phyloP scores from a whole-genome alignment of 2,797 vertebrate genomes.

The Esox masquinongy region DNA sequence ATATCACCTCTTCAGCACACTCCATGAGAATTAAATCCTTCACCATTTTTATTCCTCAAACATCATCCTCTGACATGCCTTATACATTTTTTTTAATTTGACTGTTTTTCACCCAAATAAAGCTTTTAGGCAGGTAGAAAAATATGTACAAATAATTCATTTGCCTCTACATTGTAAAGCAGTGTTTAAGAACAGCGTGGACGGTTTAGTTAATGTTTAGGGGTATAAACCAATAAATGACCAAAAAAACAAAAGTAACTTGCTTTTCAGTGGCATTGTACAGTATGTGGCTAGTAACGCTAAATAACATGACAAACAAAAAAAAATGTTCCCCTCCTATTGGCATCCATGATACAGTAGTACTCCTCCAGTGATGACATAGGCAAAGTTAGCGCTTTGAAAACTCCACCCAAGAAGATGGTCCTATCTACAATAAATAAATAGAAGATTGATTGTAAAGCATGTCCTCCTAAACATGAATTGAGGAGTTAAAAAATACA shows the following conservation, averaged over 20 bases:
- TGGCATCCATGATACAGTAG: conserved; percentile 22
- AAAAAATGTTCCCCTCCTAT: conserved; percentile 29
- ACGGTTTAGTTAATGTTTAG: background rate
- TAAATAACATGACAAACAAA: background rate
- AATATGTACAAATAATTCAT: conserved; percentile 61
- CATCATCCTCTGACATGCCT: conserved; percentile 11
- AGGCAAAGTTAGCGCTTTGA: background rate
- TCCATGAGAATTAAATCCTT: conserved; percentile 24
- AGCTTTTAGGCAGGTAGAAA: conserved; percentile 37
- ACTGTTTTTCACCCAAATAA: conserved; percentile 49
- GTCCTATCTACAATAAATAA: conserved; percentile 72
- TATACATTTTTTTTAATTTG: conserved; percentile 32
- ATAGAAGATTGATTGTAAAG: conserved; percentile 62
- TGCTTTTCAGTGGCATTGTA: background rate
- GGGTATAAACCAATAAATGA: background rate
- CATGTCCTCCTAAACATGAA: background rate
- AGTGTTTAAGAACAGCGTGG: conserved; percentile 37
- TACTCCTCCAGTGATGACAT: conserved; percentile 32
- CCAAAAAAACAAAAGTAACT: background rate
- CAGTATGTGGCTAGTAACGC: background rate
- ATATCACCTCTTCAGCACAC: background rate
- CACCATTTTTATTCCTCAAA: conserved; percentile 58
- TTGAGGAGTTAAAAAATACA: conserved; percentile 25
- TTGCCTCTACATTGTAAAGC: conserved; percentile 60
- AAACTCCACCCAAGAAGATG: conserved; percentile 54